Evolutionary conservation across 2,113 vertebrate species (phyloP), one percentile per base, ranked within the genome.

Genomic region (Callipepla squamata): DNA sequence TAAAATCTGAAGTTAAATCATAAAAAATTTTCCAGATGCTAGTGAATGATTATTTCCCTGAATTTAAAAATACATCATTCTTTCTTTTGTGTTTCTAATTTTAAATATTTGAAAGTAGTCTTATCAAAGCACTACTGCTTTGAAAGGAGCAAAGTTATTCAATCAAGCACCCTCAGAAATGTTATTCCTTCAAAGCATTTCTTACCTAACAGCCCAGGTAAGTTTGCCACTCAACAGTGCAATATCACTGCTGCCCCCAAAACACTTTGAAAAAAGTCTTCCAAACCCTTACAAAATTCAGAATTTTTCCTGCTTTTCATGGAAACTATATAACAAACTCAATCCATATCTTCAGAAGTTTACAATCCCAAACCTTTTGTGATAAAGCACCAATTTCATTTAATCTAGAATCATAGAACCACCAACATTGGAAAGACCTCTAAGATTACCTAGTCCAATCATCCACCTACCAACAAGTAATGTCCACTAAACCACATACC

Each of bases 1-100:
- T 40, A 42, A 55, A 79, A 63, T 3, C 5, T 19, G 1, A 72
- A 70, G 9, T 30, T 38, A 51, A 11, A n/a, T 25, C 0, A 7
- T 34, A 75, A 62, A 48, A 26, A 23, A 65, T 15, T 30, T 63
- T 63, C 11, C 22, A 48, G 12, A 23, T 13, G 55, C 45, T n/a
- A 79, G 7, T 72, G 75, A 85, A 67, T 4, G 32, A n/a, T 67
- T 23, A 11, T 30, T 79, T 75, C 3, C 4, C 38, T 79, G 11
- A 63, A 51, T 61, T 72, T 50, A 23, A 84, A 9, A 38, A 2
- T 13, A 11, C 28, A 21, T 32, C 4, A 26, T 42, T 23, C 19
- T 44, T 89, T 58, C 18, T 38, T 67, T 50, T 58, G 4, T 34
- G 6, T 22, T 65, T 6, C 7, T 61, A 45, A 34, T 63, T 84